Percentiles rank a stretch among this genome's conserved stretches.
Conservation (phyloP, 2,797 vertebrate species). For the Eidolon dupreanum region DNA sequence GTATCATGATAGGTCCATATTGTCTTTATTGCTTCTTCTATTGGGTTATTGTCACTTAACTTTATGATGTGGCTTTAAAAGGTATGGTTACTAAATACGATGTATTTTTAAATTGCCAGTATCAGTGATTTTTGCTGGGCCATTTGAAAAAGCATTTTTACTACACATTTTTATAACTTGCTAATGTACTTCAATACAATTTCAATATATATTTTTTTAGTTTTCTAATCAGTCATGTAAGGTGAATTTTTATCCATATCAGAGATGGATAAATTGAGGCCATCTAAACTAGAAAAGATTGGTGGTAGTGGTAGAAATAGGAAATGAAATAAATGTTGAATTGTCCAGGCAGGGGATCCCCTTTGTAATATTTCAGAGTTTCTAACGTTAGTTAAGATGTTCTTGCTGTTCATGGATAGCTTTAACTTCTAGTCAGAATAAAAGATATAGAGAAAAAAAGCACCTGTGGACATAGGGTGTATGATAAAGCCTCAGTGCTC, state of each 20-base stretch:
- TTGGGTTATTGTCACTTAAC: neutral
- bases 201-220: constrained; percentile 42
- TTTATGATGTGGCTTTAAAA: neutral
- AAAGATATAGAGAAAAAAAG: neutral
- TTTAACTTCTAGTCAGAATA: constrained; percentile 18
- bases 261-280: constrained; percentile 14
- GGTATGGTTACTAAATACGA: neutral
- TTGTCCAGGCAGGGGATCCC: neutral
- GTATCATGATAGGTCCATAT: neutral
- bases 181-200: constrained; percentile 25
- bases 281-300: neutral
- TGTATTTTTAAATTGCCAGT: neutral
- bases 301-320: neutral
- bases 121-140: neutral
- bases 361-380: neutral
- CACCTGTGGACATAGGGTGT: neutral
- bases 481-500: neutral
- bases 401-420: neutral
- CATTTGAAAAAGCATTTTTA: constrained; percentile 56
- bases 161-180: constrained; percentile 35
- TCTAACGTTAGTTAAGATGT: neutral
- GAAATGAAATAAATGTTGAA: neutral
- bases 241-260: constrained; percentile 57
- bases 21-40: neutral
- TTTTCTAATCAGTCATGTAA: constrained; percentile 47